Evolutionary conservation across 2,797 vertebrate species (phyloP).

Genomic region (Enteromius anoplus): DNA sequence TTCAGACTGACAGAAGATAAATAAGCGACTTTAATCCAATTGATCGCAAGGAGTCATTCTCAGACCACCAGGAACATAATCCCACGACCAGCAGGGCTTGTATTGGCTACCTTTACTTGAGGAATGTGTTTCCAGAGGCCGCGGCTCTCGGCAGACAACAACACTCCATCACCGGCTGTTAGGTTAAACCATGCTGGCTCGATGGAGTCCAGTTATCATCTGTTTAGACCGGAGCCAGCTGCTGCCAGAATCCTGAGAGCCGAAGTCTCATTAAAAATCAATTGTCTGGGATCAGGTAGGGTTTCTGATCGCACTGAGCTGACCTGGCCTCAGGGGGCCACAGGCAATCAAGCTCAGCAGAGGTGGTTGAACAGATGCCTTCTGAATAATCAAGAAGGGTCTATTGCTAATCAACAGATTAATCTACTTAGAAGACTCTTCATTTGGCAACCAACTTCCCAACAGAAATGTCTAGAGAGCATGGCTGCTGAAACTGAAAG

Average conservation of each 20-base stretch:
- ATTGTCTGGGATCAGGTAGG: conserved; percentile 46
- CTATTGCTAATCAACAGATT: conserved; percentile 44
- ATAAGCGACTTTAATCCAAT: background rate
- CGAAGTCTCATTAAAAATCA: conserved; percentile 57
- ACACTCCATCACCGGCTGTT: conserved; percentile 2
- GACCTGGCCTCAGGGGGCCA: conserved; percentile 19
- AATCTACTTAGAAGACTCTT: conserved; percentile 39
- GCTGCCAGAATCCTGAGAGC: conserved; percentile 17
- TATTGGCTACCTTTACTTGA: conserved; percentile 4
- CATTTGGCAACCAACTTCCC: background rate
- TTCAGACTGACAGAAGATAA: background rate
- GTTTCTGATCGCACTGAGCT: conserved; percentile 16
- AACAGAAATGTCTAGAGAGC: background rate
- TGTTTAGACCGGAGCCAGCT: conserved; percentile 23
- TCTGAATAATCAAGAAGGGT: conserved; percentile 36
- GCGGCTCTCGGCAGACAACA: conserved; percentile 6
- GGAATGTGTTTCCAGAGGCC: conserved; percentile 28
- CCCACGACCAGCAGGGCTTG: background rate
- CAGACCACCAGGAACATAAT: background rate
- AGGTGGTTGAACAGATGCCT: conserved; percentile 46
- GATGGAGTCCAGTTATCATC: conserved; percentile 19
- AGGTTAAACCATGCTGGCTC: conserved; percentile 8
- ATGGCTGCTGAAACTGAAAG: background rate
- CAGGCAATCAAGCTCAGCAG: conserved; percentile 36
- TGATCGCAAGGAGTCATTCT: background rate